Evolutionary conservation across 2,888 invertebrate species (phyloP).

Genomic region (Ptychoptera albimana): DNA sequence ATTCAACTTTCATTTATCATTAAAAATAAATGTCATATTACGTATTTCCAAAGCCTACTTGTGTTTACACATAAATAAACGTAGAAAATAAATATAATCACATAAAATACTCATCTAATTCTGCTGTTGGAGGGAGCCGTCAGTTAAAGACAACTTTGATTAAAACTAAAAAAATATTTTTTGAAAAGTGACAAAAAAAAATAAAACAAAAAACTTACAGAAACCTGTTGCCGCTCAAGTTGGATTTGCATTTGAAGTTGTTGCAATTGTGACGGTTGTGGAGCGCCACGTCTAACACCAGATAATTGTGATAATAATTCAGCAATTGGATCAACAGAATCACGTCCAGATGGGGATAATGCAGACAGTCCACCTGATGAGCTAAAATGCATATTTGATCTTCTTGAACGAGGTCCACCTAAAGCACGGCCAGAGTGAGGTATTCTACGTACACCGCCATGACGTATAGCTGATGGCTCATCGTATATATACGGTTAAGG

Average conservation of each 20-base stretch:
- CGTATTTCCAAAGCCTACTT: too few species aligned
- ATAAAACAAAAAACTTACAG: slow-evolving; percentile 25
- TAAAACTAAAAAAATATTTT: too few species aligned
- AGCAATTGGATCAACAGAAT: slow-evolving; percentile 91
- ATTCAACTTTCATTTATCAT: too few species aligned
- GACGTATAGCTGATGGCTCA: slow-evolving; percentile 69
- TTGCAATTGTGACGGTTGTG: slow-evolving; percentile 66
- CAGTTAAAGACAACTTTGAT: too few species aligned
- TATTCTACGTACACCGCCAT: slow-evolving; percentile 61
- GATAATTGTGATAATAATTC: slow-evolving; percentile 91
- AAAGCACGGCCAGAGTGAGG: slow-evolving; percentile 64
- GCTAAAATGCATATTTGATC: slow-evolving; percentile 92
- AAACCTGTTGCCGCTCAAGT: slow-evolving; percentile 76
- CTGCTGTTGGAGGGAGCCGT: too few species aligned
- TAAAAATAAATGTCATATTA: too few species aligned
- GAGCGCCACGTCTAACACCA: slow-evolving; percentile 59
- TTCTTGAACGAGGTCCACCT: slow-evolving; percentile 57
- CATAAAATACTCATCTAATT: too few species aligned
- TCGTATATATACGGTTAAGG: slow-evolving; percentile 49
- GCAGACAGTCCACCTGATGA: slow-evolving; percentile 73
- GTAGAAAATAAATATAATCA: too few species aligned
- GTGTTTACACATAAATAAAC: too few species aligned
- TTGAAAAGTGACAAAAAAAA: too few species aligned
- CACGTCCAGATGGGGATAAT: slow-evolving; percentile 72
- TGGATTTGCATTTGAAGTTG: slow-evolving; percentile 93